phyloP scores from a whole-genome alignment of 1,140 invertebrate genomes.

The Zaprionus tsacasi region DNA sequence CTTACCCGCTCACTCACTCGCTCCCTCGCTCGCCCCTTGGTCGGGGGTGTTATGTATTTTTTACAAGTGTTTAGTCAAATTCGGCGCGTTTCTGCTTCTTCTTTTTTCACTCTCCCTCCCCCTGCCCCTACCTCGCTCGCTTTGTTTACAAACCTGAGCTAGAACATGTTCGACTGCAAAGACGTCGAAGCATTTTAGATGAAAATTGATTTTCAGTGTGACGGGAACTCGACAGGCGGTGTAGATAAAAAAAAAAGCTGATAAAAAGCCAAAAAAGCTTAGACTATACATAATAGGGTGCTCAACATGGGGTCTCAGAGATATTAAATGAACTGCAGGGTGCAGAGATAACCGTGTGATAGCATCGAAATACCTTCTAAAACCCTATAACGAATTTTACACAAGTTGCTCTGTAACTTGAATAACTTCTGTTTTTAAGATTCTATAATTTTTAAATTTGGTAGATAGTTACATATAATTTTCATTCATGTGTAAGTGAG shows the following conservation, averaged over 20 bases:
- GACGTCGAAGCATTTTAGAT: conserved; percentile 57
- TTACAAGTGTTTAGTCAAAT: conserved; percentile 83
- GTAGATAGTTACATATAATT: no score
- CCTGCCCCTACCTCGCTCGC: conserved; percentile 5
- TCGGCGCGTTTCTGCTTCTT: conserved; percentile 45
- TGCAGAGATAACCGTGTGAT: background rate
- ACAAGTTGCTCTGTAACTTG: no score
- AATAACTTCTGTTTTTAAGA: no score
- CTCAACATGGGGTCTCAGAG: background rate
- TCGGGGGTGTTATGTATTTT: conserved; percentile 80
- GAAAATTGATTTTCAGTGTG: conserved; percentile 77
- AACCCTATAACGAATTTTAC: no score
- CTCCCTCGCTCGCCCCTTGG: conserved; percentile 39
- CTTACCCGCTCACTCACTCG: background rate
- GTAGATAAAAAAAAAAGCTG: conserved; percentile 45
- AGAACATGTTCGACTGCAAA: conserved; percentile 57
- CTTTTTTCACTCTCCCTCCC: background rate
- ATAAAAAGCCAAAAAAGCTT: conserved; percentile 30
- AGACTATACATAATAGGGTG: background rate
- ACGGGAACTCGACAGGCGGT: conserved; percentile 57
- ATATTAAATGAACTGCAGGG: background rate
- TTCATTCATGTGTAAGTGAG: no score
- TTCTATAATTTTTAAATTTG: no score
- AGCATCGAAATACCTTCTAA: no score
- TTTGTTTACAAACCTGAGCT: conserved; percentile 76